Evolutionary conservation across 2,113 vertebrate species (phyloP).

Genomic region (Helogale parvula): DNA sequence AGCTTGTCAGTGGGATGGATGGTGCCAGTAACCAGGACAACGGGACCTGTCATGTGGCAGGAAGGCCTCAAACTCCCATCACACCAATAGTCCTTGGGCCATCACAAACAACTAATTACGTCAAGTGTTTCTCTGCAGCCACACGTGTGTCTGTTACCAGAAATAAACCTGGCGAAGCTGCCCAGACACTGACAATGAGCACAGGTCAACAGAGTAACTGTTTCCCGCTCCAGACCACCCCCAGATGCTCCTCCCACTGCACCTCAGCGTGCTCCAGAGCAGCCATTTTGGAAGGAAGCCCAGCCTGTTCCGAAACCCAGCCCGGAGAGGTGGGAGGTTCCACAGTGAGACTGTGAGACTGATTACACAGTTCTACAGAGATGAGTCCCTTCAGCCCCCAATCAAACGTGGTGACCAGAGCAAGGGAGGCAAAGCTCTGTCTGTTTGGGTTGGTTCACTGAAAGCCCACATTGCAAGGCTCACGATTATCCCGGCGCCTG

Average conservation of each 20-base stretch:
- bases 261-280: background rate
- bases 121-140: background rate
- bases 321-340: accelerated
- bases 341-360: background rate
- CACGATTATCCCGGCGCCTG: background rate
- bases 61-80: background rate
- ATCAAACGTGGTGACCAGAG: background rate
- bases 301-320: background rate
- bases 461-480: background rate
- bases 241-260: background rate
- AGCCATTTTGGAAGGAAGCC: conserved; percentile 6
- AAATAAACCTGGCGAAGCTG: background rate
- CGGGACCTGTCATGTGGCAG: background rate
- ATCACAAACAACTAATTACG: background rate
- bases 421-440: background rate
- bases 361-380: background rate
- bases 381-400: background rate
- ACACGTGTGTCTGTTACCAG: background rate
- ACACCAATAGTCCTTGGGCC: background rate
- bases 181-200: background rate
- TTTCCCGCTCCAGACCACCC: background rate
- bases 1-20: accelerated
- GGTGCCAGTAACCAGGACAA: background rate
- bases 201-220: background rate
- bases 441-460: background rate